Conservation (phyloP, 1,140 invertebrate species). For the Drosophila pandora region DNA sequence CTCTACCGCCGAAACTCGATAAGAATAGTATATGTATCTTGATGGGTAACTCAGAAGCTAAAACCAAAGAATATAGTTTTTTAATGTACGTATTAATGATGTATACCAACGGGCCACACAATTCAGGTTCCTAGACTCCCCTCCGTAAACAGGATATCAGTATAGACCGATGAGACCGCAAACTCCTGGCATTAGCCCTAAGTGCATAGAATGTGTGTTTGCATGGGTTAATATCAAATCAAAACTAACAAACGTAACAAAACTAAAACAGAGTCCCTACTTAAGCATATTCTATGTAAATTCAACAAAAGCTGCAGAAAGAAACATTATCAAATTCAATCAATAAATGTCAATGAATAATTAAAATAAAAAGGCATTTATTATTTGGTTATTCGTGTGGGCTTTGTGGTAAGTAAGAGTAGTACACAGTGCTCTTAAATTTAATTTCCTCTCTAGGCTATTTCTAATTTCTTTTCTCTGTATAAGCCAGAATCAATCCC, state of each 20-base stretch:
- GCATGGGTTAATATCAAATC: constrained; percentile 30
- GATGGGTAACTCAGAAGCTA: constrained; percentile 11
- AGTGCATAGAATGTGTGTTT: constrained; percentile 41
- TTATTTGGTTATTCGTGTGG: neutral
- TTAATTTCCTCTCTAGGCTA: neutral
- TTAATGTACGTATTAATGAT: constrained; percentile 27
- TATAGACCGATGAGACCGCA: constrained; percentile 26
- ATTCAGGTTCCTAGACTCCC: constrained; percentile 69
- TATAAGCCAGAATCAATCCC: constrained; percentile 28
- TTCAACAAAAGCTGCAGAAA: constrained; percentile 56
- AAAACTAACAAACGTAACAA: constrained; percentile 28
- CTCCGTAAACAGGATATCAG: constrained; percentile 28
- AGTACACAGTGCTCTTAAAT: neutral
- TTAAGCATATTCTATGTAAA: constrained; percentile 65
- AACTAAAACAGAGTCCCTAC: constrained; percentile 20
- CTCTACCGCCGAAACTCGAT: constrained; percentile 53
- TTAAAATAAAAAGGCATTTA: constrained; percentile 30
- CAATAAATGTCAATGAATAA: constrained; percentile 82
- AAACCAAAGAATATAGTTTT: constrained; percentile 38
- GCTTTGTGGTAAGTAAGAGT: neutral
- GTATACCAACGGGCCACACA: constrained; percentile 55
- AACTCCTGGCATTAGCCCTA: constrained; percentile 42
- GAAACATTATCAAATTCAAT: constrained; percentile 80
- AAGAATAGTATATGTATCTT: constrained; percentile 25
- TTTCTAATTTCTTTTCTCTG: constrained; percentile 10